Conservation (phyloP, 1,140 invertebrate species). For the Heliconius hermathena region DNA sequence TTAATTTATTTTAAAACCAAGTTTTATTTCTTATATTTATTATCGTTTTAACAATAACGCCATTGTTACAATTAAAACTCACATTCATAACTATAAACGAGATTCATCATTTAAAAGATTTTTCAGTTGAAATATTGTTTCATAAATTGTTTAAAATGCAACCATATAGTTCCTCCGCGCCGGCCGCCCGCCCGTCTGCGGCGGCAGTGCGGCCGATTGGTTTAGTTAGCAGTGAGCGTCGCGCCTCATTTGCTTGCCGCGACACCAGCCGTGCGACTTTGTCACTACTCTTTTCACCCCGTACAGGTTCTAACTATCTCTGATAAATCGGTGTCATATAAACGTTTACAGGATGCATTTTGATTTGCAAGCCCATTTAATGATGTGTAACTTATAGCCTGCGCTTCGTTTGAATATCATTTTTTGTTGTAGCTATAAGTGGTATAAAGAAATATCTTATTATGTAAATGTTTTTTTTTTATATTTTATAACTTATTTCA, state of each 20-base stretch:
- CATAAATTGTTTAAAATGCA: neutral
- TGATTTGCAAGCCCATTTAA: slow-evolving; percentile 41
- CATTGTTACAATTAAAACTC: neutral
- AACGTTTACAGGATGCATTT: slow-evolving; percentile 47
- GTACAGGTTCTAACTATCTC: slow-evolving; percentile 69
- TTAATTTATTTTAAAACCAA: too few species aligned
- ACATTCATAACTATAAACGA: neutral
- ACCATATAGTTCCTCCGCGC: neutral
- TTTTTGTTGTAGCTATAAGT: neutral
- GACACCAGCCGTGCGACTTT: slow-evolving; percentile 63
- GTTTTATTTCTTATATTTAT: too few species aligned
- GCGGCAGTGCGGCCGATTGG: slow-evolving; percentile 63
- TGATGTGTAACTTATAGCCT: slow-evolving; percentile 31
- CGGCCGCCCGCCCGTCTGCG: slow-evolving; percentile 49
- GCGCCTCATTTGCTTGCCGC: slow-evolving; percentile 78
- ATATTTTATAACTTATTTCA: neutral
- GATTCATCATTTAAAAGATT: neutral
- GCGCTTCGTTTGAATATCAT: neutral
- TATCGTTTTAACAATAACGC: neutral
- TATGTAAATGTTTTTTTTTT: neutral
- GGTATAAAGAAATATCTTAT: neutral
- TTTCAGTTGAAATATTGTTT: neutral
- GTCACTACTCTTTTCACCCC: slow-evolving; percentile 76
- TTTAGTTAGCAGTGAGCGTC: slow-evolving; percentile 80
- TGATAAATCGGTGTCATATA: slow-evolving; percentile 70